Percentiles rank a stretch among this genome's conserved stretches.
Evolutionary conservation across 2,113 vertebrate species (phyloP).

Genomic region (Ammodytes marinus): DNA sequence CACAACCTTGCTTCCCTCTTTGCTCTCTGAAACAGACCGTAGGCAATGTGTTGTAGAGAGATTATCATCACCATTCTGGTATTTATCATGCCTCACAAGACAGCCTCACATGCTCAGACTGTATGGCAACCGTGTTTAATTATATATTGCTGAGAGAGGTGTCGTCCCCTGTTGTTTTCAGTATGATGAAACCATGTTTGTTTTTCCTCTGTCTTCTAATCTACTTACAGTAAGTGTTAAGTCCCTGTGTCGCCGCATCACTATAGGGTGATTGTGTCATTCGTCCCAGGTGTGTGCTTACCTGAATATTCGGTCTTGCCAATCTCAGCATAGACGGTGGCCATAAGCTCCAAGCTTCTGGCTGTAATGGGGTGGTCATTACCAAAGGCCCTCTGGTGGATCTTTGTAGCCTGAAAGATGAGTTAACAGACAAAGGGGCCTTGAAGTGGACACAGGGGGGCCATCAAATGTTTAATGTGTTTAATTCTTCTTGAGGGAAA

Average conservation of each 20-base stretch:
- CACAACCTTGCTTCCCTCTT: neutral
- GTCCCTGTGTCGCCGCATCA: neutral
- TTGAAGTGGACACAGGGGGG: neutral
- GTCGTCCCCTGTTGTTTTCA: neutral
- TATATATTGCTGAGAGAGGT: neutral
- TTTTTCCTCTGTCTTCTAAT: neutral
- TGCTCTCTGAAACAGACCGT: constrained; percentile 1
- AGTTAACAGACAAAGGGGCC: neutral
- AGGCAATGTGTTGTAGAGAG: neutral
- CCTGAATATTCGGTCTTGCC: constrained; percentile 87
- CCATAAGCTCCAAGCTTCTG: constrained; percentile 87
- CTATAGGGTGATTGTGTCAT: neutral
- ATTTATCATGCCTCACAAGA: constrained; percentile 2
- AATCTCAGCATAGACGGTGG: constrained; percentile 85
- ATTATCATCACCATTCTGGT: constrained; percentile 9
- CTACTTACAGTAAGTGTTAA: neutral
- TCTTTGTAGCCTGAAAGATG: constrained; percentile 85
- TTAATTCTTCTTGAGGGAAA: neutral
- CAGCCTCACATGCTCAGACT: neutral
- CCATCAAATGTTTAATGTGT: neutral
- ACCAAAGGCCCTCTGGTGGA: constrained; percentile 86
- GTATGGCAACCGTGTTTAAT: neutral
- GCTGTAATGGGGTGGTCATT: constrained; percentile 83
- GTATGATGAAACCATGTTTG: constrained; percentile 28
- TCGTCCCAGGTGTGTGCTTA: constrained; percentile 64